phyloP scores from a whole-genome alignment of 2,113 vertebrate species.

The Xyrauchen texanus region DNA sequence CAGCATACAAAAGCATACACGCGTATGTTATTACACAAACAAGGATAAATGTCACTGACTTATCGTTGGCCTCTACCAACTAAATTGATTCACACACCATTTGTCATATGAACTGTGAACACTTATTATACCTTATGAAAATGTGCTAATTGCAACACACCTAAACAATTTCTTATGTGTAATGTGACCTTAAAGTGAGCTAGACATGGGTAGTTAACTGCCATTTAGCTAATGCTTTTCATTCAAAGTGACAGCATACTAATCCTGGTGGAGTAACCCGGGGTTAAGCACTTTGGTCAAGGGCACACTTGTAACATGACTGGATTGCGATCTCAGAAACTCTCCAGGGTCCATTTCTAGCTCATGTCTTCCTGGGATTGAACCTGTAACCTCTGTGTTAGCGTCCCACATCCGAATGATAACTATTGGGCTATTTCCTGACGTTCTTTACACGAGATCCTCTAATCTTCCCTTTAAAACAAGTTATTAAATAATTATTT shows the following conservation, averaged over 20 bases:
- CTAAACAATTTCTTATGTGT: neutral
- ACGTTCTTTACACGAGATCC: neutral
- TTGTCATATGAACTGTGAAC: too few relatives aligned
- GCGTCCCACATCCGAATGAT: slow-evolving; percentile 1
- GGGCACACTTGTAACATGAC: slow-evolving; percentile 37
- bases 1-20: neutral
- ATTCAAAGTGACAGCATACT: slow-evolving; percentile 30
- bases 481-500: neutral
- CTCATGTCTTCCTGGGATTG: slow-evolving; percentile 12
- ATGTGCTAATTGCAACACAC: too few relatives aligned
- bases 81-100: too few relatives aligned
- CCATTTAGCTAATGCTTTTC: slow-evolving; percentile 10
- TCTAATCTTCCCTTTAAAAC: neutral
- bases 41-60: too few relatives aligned
- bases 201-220: slow-evolving; percentile 15
- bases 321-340: slow-evolving; percentile 30
- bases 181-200: neutral
- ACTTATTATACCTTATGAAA: too few relatives aligned
- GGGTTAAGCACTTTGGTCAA: slow-evolving; percentile 39
- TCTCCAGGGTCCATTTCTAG: slow-evolving; percentile 32
- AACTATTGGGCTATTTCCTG: neutral
- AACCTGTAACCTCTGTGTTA: slow-evolving; percentile 24
- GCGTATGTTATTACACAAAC: too few relatives aligned
- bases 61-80: too few relatives aligned
- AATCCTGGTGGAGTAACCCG: slow-evolving; percentile 30